phyloP scores from a whole-genome alignment of 1,140 invertebrate species.

The Rhyzopertha dominica region DNA sequence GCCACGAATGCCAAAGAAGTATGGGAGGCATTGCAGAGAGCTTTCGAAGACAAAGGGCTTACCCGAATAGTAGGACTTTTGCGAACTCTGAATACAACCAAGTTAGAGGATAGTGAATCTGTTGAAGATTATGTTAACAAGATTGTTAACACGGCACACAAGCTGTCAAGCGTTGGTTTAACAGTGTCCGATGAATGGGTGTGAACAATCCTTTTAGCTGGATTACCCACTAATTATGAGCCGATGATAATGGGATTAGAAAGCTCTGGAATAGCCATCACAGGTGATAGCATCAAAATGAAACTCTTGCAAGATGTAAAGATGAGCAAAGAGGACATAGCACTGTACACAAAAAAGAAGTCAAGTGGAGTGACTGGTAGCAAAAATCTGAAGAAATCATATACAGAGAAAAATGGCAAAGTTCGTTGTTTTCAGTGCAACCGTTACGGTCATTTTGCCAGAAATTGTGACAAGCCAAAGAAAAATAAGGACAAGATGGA shows the following conservation, averaged over 20 bases:
- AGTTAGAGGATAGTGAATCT: constrained; percentile 5
- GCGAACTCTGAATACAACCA: constrained; percentile 9
- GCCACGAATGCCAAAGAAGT: constrained; percentile 4
- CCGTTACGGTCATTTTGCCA: no score
- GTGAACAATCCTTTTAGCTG: constrained; percentile 22
- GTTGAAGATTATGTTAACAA: constrained; percentile 11
- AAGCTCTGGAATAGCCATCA: constrained; percentile 30
- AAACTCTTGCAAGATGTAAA: constrained; percentile 33
- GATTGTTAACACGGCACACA: background rate
- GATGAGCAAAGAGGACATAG: no score
- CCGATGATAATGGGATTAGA: constrained; percentile 35
- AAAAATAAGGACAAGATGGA: no score
- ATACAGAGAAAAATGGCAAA: no score
- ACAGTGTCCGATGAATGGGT: constrained; percentile 22
- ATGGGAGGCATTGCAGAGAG: constrained; percentile 1
- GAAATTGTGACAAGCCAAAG: no score
- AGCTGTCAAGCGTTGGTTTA: constrained; percentile 8
- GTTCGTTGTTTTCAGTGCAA: no score
- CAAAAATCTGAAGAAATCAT: no score
- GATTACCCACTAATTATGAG: constrained; percentile 22
- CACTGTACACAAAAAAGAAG: no score
- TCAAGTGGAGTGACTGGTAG: no score
- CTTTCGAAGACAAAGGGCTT: constrained; percentile 10
- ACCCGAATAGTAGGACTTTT: background rate
- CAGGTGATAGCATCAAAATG: constrained; percentile 30